Base-by-base conservation (phyloP, 2,888 invertebrate genomes). In the Cephonodes hylas region DNA sequence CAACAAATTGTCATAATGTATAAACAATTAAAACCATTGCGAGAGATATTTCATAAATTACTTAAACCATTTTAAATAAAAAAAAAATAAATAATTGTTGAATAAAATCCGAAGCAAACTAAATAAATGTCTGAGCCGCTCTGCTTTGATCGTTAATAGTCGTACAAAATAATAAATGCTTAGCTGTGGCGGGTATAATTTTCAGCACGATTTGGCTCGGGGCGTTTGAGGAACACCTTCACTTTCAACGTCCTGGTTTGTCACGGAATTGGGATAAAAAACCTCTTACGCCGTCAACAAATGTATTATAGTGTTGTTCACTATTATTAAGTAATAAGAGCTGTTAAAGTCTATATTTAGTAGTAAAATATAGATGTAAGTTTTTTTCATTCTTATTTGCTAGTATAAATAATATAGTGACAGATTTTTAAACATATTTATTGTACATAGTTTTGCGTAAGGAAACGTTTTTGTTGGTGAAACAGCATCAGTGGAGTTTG, bases 161-260 rank as follows among this genome's bases (percentile, higher is more conserved):
- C 20, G 15, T 23, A 60, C 42, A 60, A 42, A 61, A 23, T 2
- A 23, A 25, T 48, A 48, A 48, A 48, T 25, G 25, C n/a, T n/a
- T 64, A 64, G 62, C 23, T 48, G 23, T 22, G 25, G 23, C 25
- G 48, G 48, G 61, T 61, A 68, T 75, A 70, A 75, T 73, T 73
- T 71, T 69, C 64, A 70, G 71, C 77, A 78, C 74, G 75, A 71
- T 70, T 53, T 48, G 68, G 71, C 75, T 67, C 64, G 65, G 31
- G 70, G 74, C 73, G 44, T 23, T 60, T 61, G 38, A 61, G 57
- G 61, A 57, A 63, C 64, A 58, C 65, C 62, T 63, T 66, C 34
- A 61, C 38, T 60, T 63, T 63, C 63, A 63, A 67, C 64, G 66
- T 61, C 63, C 69, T 64, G 60, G 65, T 68, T 67, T 66, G 58